A percentile compares a stretch with the other conserved stretches of the same genome.
These are phyloP conservation scores for Caradrina clavipalpis DNA, from an alignment of 2,888 invertebrate genomes.

Conservation along the genomic window DNA sequence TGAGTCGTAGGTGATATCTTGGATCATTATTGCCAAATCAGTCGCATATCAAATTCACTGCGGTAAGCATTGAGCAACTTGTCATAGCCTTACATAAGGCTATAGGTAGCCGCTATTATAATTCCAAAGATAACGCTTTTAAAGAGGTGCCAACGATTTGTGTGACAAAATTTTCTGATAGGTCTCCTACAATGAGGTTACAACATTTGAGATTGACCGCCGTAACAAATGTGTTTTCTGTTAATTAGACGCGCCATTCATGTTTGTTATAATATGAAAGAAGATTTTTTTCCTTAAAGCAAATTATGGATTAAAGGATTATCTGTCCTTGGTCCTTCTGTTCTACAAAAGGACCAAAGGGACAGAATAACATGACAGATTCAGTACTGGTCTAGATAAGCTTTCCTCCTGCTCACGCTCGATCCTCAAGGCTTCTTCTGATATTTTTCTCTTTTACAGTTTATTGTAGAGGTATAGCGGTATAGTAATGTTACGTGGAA, in stretches of 20 bases:
- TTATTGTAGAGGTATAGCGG: too few relatives aligned
- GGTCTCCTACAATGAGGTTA: constrained; percentile 15
- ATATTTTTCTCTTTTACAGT: too few relatives aligned
- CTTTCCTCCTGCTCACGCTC: too few relatives aligned
- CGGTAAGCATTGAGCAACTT: constrained; percentile 56
- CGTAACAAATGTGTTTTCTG: background rate
- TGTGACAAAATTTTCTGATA: constrained; percentile 48
- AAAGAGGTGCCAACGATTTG: constrained; percentile 52
- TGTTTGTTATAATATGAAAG: too few relatives aligned
- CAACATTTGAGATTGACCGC: background rate
- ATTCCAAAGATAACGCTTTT: constrained; percentile 69
- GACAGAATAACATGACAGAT: too few relatives aligned
- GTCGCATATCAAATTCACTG: constrained; percentile 59
- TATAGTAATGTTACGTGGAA: too few relatives aligned
- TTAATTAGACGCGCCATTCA: background rate
- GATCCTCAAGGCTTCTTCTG: too few relatives aligned
- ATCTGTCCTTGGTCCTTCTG: too few relatives aligned
- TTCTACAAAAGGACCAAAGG: too few relatives aligned
- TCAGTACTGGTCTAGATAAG: too few relatives aligned
- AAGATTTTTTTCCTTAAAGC: too few relatives aligned
- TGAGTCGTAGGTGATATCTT: constrained; percentile 1
- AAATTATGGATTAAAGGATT: too few relatives aligned
- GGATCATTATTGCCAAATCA: constrained; percentile 55
- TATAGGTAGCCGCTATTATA: constrained; percentile 71
- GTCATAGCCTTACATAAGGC: constrained; percentile 69